Evolutionary conservation across 2,888 invertebrate species (phyloP).

Genomic region (Chorisops tibialis): DNA sequence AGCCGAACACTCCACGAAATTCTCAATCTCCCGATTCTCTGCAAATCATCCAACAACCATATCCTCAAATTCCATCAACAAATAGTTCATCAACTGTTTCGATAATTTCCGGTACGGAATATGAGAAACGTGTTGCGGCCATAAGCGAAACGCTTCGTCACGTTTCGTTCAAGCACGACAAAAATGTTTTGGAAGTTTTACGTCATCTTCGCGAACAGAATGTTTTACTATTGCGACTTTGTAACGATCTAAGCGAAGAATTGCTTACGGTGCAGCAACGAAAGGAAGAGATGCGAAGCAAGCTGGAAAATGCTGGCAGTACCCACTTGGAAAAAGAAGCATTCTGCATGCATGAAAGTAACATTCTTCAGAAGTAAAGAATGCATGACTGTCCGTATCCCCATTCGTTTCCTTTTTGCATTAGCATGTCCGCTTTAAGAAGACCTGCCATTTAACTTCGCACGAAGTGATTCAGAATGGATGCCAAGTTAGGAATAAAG

Average conservation of each 20-base stretch:
- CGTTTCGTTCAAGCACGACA: conserved; percentile 51
- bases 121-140: conserved; percentile 48
- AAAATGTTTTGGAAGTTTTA: conserved; percentile 55
- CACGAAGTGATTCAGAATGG: too few relatives aligned
- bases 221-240: conserved; percentile 77
- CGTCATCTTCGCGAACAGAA: conserved; percentile 78
- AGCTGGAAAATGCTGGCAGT: conserved; percentile 38
- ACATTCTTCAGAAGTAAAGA: too few relatives aligned
- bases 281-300: conserved; percentile 75
- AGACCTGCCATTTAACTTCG: too few relatives aligned
- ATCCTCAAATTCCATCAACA: conserved; percentile 26
- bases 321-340: too few relatives aligned
- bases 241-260: conserved; percentile 86
- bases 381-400: too few relatives aligned
- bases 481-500: too few relatives aligned
- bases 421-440: too few relatives aligned
- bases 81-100: neutral
- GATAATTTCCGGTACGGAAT: conserved; percentile 43
- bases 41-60: conserved; percentile 31
- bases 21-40: conserved; percentile 51
- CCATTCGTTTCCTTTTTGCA: too few relatives aligned
- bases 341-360: too few relatives aligned
- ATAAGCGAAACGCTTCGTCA: conserved; percentile 50
- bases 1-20: conserved; percentile 57
- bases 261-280: conserved; percentile 83